A percentile compares a stretch with the other conserved stretches of the same genome.
These are phyloP conservation scores for Thamnophis sirtalis DNA, from an alignment of 2,113 vertebrate genomes.

Conservation along the genomic window DNA sequence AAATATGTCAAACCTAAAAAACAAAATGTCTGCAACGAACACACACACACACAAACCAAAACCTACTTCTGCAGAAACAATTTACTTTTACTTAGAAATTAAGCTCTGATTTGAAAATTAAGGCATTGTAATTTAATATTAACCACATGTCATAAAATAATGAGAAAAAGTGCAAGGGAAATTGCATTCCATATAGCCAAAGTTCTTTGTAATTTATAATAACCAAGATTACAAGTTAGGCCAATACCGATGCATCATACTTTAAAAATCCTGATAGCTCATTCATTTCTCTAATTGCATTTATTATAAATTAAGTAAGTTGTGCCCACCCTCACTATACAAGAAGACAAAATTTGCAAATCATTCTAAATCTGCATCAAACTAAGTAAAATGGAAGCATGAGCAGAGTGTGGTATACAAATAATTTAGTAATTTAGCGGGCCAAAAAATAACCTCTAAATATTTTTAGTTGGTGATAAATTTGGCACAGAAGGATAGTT, in stretches of 20 bases:
- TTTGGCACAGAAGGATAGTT: background rate
- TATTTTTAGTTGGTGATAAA: background rate
- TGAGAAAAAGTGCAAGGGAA: conserved; percentile 74
- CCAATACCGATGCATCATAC: conserved; percentile 85
- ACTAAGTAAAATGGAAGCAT: conserved; percentile 60
- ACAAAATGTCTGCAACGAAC: conserved; percentile 1
- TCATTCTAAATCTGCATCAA: conserved; percentile 78
- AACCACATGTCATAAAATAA: conserved; percentile 78
- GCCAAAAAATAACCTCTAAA: background rate
- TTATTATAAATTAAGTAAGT: conserved; percentile 83
- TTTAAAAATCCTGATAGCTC: conserved; percentile 82
- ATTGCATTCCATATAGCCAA: conserved; percentile 76
- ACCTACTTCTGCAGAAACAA: conserved; percentile 69
- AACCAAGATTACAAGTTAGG: conserved; percentile 73
- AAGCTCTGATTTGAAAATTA: conserved; percentile 76
- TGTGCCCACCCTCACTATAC: conserved; percentile 73
- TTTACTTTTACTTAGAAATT: conserved; percentile 77
- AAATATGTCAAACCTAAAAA: background rate
- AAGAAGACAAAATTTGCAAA: conserved; percentile 79
- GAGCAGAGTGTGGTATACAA: conserved; percentile 35
- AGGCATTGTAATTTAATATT: conserved; percentile 76
- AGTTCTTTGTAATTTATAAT: conserved; percentile 78
- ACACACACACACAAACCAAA: conserved; percentile 35
- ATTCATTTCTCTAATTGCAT: conserved; percentile 89
- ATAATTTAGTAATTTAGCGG: background rate